These are phyloP conservation scores for Sycobia sp. DNA, from an alignment of 1,140 invertebrate genomes.

Conservation along the genomic window DNA sequence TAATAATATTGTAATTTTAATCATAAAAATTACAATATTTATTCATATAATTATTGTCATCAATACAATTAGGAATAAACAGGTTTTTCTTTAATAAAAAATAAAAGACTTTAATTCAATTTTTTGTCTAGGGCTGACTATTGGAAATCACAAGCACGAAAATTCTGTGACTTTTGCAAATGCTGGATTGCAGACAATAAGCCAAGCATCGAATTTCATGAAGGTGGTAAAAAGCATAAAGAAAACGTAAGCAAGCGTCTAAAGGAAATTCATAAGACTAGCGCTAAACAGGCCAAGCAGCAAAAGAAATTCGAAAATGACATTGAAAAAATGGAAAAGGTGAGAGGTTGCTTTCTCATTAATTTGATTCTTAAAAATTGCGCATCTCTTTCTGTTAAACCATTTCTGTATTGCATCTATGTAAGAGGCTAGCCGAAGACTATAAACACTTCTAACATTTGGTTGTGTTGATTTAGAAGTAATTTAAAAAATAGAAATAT, in stretches of 20 bases:
- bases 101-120: background rate
- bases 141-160: conserved; percentile 95
- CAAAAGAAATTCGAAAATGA: conserved; percentile 78
- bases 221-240: conserved; percentile 91
- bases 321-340: conserved; percentile 86
- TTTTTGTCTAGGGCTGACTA: conserved; percentile 82
- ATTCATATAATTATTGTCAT: too few relatives aligned
- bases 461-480: too few relatives aligned
- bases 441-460: background rate
- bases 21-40: too few relatives aligned
- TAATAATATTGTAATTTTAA: too few relatives aligned
- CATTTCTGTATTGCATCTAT: too few relatives aligned
- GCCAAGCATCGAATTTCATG: conserved; percentile 95
- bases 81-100: too few relatives aligned
- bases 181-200: conserved; percentile 98
- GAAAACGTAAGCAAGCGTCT: conserved; percentile 90
- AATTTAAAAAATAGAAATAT: too few relatives aligned
- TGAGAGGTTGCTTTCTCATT: conserved; percentile 42
- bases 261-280: conserved; percentile 83
- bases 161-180: conserved; percentile 97
- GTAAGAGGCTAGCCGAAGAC: too few relatives aligned
- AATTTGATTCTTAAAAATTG: too few relatives aligned
- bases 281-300: conserved; percentile 77
- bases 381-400: too few relatives aligned
- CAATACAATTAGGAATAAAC: too few relatives aligned